A percentile compares a stretch with the other conserved stretches of the same genome.
Evolutionary conservation across 2,888 invertebrate genomes (phyloP).

Genomic region (Thereva unica): DNA sequence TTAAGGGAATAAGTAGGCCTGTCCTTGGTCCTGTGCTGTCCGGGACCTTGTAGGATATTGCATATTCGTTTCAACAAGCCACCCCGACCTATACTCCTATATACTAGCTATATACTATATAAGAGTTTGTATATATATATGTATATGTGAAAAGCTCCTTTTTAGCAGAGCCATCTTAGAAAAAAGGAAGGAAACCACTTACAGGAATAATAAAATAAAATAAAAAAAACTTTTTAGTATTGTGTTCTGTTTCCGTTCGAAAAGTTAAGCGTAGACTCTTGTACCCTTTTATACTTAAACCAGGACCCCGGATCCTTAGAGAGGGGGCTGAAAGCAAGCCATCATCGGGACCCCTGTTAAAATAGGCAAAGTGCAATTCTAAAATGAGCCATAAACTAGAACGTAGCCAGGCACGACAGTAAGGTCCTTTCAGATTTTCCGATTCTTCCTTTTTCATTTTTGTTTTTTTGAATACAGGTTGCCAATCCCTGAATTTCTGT

Average conservation of each 20-base stretch:
- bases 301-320: neutral
- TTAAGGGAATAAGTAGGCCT: conserved; percentile 8
- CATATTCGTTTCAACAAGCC: no score
- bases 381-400: conserved; percentile 21
- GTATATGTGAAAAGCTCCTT: no score
- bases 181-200: conserved; percentile 34
- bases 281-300: no score
- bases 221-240: conserved; percentile 23
- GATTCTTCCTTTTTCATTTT: neutral
- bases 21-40: neutral
- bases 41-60: no score
- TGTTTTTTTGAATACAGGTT: no score
- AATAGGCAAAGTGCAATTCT: conserved; percentile 19
- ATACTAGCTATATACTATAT: no score
- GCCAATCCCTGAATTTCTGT: no score
- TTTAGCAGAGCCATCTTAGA: no score
- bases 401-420: conserved; percentile 3
- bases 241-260: conserved; percentile 8
- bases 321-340: neutral
- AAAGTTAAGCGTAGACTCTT: neutral
- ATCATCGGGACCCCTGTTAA: conserved; percentile 16
- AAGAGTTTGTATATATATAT: no score
- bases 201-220: conserved; percentile 37
- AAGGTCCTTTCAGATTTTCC: conserved; percentile 10
- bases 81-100: no score